A percentile compares a stretch with the other conserved stretches of the same genome.
phyloP scores from a whole-genome alignment of 1,140 invertebrate species.

The Orius laevigatus region DNA sequence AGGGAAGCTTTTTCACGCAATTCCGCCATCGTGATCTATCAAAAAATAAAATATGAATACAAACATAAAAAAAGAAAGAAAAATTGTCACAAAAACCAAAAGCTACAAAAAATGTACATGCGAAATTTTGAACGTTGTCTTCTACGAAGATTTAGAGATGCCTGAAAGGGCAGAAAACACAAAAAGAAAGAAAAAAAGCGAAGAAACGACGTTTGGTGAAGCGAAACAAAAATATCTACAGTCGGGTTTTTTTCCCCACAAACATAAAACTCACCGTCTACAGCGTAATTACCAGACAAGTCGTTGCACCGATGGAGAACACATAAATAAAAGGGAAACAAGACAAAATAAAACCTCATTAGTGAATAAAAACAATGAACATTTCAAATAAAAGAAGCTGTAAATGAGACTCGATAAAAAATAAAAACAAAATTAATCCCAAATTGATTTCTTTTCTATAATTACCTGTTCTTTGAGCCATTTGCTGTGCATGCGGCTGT shows the following conservation, averaged over 20 bases:
- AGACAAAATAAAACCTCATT: conserved; percentile 10
- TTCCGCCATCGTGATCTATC: conserved; percentile 51
- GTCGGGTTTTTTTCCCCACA: not conserved
- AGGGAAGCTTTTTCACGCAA: conserved; percentile 31
- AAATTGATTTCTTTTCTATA: too few relatives aligned
- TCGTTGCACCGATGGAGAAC: conserved; percentile 9
- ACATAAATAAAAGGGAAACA: conserved; percentile 6
- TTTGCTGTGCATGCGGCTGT: conserved; percentile 67
- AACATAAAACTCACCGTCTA: conserved; percentile 16
- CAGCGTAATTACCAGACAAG: conserved; percentile 24
- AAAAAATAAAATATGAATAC: conserved; percentile 16
- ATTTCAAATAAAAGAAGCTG: not conserved
- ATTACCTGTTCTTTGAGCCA: conserved; percentile 85
- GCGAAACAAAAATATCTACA: too few relatives aligned
- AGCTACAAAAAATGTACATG: not conserved
- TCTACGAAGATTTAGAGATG: conserved; percentile 2
- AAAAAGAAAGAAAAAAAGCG: not conserved
- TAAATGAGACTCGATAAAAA: not conserved
- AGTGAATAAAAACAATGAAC: not conserved
- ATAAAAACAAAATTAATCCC: not conserved
- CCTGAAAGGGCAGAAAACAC: not conserved
- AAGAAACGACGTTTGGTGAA: conserved; percentile 3
- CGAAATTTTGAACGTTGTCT: not conserved
- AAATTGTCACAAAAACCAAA: not conserved
- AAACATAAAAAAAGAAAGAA: too few relatives aligned